Base-by-base conservation (phyloP, 2,797 vertebrate genomes). In the Peromyscus melanophrys region DNA sequence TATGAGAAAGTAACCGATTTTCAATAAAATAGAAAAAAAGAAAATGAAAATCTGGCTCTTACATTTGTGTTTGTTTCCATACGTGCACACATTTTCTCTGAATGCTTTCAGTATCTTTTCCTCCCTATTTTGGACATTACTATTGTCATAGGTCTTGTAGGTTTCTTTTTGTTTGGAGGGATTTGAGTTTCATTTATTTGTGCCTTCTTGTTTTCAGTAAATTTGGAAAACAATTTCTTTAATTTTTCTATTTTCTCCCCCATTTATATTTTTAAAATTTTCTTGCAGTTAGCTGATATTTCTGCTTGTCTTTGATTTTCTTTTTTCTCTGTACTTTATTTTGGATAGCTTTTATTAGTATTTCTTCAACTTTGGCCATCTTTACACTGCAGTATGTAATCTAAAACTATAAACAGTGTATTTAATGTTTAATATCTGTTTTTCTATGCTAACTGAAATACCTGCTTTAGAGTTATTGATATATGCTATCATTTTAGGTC, bases 341-440 rank as follows among this genome's bases (percentile, higher is more conserved):
- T 92, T 94, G 76, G 10, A 67, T 83, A 73, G 55, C 29, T 95
- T 90, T 83, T 92, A 90, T 88, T 59, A 46, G 6, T 86, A 82
- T 94, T 97, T 89, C 69, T 94, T 93, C 61, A 86, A 73, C 17
- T 23, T 94, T 55, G 77, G 19, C 27, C 21, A 29, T 37, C 23
- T 86, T 92, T 90, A 87, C 46, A 75, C n/a, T 37, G 13, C 13
- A 92, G 49, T 40, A 6, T 43, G 14, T 87, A 59, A 65, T 82
- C 34, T 78, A 73, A 71, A 76, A 78, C 5, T 83, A 57, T 16
- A 65, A 4, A 9, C 4, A 71, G 34, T 43, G 3, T 37, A 52
- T n/a, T 37, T 94, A 83, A 92, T 55, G 71, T 75, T 59, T 14
- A 90, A 55, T 5, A 55, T 11, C 40, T 37, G 29, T 52, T 4